Base-by-base conservation (phyloP, 2,888 invertebrate species). In the Drosophila acutilabella region DNA sequence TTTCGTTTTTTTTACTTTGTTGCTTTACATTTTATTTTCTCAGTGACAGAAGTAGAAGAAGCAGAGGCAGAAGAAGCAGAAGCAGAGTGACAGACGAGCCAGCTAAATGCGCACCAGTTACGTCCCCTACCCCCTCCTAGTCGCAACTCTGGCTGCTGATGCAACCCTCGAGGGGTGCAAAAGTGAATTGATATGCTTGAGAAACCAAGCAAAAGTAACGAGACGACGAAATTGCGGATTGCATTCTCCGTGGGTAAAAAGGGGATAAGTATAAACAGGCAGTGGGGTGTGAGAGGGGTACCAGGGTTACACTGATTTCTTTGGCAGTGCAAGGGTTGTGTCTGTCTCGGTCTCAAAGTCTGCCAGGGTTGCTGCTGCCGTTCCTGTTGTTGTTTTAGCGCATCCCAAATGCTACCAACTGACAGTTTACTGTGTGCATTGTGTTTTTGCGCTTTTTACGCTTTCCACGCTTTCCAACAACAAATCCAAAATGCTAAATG, bases 151-250 rank as follows among this genome's bases (percentile, higher is more conserved):
- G 40, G 38, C 38, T 30, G 40, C 36, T 33, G 44, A 51, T 64
- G 73, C 64, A 69, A 62, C 73, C 76, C 80, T 56, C 52, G 40
- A 64, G 64, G 79, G 82, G 60, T 75, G 82, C 61, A 81, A 79
- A 85, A 88, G 83, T 70, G 86, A 88, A 85, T 89, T 88, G 89
- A 85, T 89, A 85, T 89, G 89, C 85, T 88, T 85, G 84, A 85
- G 84, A 89, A 89, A 89, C 89, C 89, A 74, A 64, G 88, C 71
- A 83, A 83, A 83, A 80, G 89, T 80, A 82, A 87, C 81, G 74
- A 82, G 87, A 80, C 70, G 68, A 74, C 60, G 58, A 71, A 85
- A 65, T 72, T 73, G 73, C 75, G 85, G 62, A 83, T 79, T 82
- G 86, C 80, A 79, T 64, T 84, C 60, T 20, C 40, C 57, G 40